A percentile compares a stretch with the other conserved stretches of the same genome.
phyloP scores from a whole-genome alignment of 2,888 invertebrate species.

The Boloria selene region DNA sequence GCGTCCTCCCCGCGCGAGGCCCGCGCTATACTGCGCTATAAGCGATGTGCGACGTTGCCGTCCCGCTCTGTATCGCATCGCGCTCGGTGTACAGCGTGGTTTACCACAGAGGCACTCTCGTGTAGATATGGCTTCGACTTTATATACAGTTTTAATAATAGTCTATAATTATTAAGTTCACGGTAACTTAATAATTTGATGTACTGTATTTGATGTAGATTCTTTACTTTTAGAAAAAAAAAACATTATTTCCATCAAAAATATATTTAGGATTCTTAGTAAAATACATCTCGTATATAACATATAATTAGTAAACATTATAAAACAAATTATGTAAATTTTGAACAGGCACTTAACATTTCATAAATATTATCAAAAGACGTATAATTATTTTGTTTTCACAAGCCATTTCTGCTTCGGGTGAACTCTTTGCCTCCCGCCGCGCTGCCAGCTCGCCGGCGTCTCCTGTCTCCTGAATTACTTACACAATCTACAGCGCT shows the following conservation, averaged over 20 bases:
- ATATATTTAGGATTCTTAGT: no score
- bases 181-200: not conserved
- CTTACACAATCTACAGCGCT: constrained; percentile 8
- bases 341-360: no score
- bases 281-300: no score
- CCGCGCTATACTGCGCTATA: constrained; percentile 70
- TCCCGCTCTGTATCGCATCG: constrained; percentile 56
- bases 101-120: constrained; percentile 46
- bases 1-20: constrained; percentile 53
- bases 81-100: constrained; percentile 61
- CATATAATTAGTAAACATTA: no score
- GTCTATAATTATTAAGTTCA: not conserved
- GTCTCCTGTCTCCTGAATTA: constrained; percentile 1
- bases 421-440: constrained; percentile 15
- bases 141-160: not conserved
- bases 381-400: not conserved
- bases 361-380: no score
- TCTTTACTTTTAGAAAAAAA: no score
- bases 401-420: constrained; percentile 12
- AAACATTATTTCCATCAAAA: no score
- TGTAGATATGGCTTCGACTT: constrained; percentile 10
- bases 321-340: no score
- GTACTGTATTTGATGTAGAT: not conserved
- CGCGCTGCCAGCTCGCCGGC: constrained; percentile 42
- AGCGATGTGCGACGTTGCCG: constrained; percentile 60